Base-by-base conservation (phyloP, 2,113 vertebrate species). In the Crotalus viridis region DNA sequence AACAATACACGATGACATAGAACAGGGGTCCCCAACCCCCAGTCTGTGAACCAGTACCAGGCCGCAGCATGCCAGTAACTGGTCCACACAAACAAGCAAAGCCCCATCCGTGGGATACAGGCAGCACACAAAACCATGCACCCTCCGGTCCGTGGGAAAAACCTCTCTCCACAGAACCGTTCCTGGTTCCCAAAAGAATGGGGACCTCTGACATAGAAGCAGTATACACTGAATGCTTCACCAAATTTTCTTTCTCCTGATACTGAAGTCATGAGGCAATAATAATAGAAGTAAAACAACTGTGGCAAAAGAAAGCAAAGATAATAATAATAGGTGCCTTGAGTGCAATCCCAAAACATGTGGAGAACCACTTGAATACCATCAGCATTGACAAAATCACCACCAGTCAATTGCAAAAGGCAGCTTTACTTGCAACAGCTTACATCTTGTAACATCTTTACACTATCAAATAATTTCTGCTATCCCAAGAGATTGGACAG, bases 241-340 rank as follows among this genome's bases (percentile, higher is more conserved):
- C 46, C 90, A 46, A 91, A 54, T 85, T 52, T 69, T 43, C 87
- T 61, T 94, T 88, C 85, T 74, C 89, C 81, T 81, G 69, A 39
- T 81, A 8, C 13, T 81, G 69, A 39, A 81, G 19, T 39, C 5
- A 19, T 74, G 69, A 74, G 15, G 15, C 15, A 74, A 33, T 94
- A 95, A 95, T 91, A 96, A 69, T 51, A 51, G 48, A 85, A 92
- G 93, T 93, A 90, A 51, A 85, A 46, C 92, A 22, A 88, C 28
- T 57, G 43, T 87, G 13, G 19, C 24, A 19, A 88, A 54, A 91
- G 93, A 94, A 95, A 90, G 93, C 93, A 94, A 92, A 94, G 86
- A 94, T 69, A 15, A 33, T 33, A 69, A 5, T 69, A 69, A 69
- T n/a, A 69, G 61, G 12, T 69, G 64, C 64, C 64, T 69, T 69